These are phyloP conservation scores for Poeciliopsis turneri DNA, from an alignment of 2,797 vertebrate genomes.

Conservation along the genomic window DNA sequence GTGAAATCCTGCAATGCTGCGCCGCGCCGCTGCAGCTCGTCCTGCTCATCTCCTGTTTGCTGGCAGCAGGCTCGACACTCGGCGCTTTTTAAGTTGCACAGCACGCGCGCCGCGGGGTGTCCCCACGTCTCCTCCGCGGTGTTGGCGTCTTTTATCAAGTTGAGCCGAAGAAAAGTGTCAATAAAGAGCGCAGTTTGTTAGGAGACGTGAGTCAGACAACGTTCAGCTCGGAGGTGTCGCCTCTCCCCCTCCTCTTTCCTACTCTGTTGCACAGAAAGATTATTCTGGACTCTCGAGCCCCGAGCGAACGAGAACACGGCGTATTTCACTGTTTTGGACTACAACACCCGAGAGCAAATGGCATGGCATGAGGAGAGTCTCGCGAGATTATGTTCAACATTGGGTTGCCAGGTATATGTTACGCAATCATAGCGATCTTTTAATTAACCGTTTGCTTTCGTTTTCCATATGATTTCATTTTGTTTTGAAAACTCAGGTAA, in stretches of 20 bases:
- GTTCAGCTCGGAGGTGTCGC: neutral
- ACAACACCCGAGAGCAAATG: conserved; percentile 52
- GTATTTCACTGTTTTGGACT: conserved; percentile 64
- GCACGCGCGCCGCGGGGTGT: conserved; percentile 17
- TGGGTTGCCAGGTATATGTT: conserved; percentile 67
- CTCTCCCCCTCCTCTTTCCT: conserved; percentile 1
- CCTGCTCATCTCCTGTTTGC: conserved; percentile 31
- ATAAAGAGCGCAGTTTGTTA: conserved; percentile 9
- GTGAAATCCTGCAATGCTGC: conserved; percentile 11
- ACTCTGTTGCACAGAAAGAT: conserved; percentile 33
- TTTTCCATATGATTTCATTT: neutral
- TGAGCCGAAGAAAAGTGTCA: conserved; percentile 26
- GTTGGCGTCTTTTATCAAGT: conserved; percentile 32
- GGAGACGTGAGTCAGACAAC: conserved; percentile 4
- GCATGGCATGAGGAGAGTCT: conserved; percentile 18
- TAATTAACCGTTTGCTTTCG: neutral
- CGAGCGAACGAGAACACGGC: conserved; percentile 44
- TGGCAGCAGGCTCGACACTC: conserved; percentile 18
- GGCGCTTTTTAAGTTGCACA: conserved; percentile 19
- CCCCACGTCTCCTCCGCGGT: conserved; percentile 25
- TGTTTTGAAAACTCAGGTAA: neutral
- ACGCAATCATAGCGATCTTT: neutral
- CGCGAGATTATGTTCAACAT: conserved; percentile 55
- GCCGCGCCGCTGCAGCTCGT: conserved; percentile 32
- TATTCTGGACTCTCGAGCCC: conserved; percentile 50